Conservation (phyloP, 2,888 invertebrate genomes). For the Hypercompe scribonia region DNA sequence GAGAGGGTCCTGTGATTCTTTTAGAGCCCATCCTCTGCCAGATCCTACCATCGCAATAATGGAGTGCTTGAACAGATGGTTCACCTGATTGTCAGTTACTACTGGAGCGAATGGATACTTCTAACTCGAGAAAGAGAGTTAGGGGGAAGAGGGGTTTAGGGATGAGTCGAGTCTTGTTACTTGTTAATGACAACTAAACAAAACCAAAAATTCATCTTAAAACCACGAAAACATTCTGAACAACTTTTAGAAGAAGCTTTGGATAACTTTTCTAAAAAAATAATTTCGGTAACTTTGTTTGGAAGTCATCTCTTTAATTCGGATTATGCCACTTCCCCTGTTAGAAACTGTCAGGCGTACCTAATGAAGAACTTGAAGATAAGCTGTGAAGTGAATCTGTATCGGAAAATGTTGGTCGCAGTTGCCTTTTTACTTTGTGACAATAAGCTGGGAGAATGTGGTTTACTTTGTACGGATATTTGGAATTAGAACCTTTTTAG, state of each 20-base stretch:
- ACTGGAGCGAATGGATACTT: neutral
- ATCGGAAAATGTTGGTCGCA: slow-evolving; percentile 16
- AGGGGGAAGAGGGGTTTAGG: no score
- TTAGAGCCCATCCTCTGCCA: no score
- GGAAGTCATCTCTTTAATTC: slow-evolving; percentile 20
- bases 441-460: neutral
- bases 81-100: neutral
- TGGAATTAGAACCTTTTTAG: neutral
- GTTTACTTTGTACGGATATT: neutral
- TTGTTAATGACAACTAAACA: neutral
- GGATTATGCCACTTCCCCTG: slow-evolving; percentile 36
- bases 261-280: slow-evolving; percentile 17
- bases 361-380: slow-evolving; percentile 27
- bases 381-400: slow-evolving; percentile 21
- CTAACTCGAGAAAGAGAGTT: neutral
- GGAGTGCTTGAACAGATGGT: no score
- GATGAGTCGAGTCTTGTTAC: neutral
- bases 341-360: slow-evolving; percentile 32
- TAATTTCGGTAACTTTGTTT: slow-evolving; percentile 19
- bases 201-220: neutral
- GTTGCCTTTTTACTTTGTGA: slow-evolving; percentile 15
- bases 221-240: neutral
- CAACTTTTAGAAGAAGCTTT: slow-evolving; percentile 11
- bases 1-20: no score
- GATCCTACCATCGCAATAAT: no score